Conservation (phyloP, 2,797 vertebrate species). For the Meda fulgida region DNA sequence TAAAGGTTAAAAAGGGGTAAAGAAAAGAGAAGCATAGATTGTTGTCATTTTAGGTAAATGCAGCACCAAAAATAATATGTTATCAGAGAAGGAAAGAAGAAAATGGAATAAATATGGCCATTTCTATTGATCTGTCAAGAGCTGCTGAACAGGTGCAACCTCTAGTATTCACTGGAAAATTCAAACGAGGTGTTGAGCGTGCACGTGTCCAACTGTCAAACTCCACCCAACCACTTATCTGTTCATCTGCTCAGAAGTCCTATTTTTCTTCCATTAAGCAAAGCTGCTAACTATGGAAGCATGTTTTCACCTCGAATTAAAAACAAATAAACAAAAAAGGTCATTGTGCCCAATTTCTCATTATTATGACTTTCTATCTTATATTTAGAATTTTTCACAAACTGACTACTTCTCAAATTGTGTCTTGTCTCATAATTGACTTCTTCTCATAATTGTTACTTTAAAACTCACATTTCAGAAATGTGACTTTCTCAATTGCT, state of each 20-base stretch:
- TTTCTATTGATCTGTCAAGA: not conserved
- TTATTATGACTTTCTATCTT: not conserved
- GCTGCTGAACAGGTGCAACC: constrained; percentile 33
- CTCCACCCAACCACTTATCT: constrained; percentile 32
- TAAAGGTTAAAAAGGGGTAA: constrained; percentile 28
- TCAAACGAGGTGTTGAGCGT: constrained; percentile 52
- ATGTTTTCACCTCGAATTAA: not conserved
- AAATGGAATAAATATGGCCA: constrained; percentile 3
- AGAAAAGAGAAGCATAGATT: constrained; percentile 21
- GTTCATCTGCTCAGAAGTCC: constrained; percentile 24
- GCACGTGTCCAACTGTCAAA: constrained; percentile 10
- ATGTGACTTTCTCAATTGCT: too few species aligned
- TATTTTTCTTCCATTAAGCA: constrained; percentile 42
- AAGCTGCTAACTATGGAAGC: not conserved
- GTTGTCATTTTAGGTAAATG: constrained; percentile 12
- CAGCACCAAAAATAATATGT: not conserved
- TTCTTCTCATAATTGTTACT: not conserved
- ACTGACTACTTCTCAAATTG: not conserved
- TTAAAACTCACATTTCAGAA: not conserved
- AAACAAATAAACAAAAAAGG: not conserved
- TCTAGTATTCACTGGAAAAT: constrained; percentile 54
- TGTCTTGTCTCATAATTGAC: not conserved
- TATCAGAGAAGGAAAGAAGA: not conserved
- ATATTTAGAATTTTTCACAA: not conserved
- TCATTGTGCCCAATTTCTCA: not conserved